A percentile compares a stretch with the other conserved stretches of the same genome.
These are phyloP conservation scores for Peromyscus leucopus DNA, from an alignment of 2,113 vertebrate species.

Conservation along the genomic window DNA sequence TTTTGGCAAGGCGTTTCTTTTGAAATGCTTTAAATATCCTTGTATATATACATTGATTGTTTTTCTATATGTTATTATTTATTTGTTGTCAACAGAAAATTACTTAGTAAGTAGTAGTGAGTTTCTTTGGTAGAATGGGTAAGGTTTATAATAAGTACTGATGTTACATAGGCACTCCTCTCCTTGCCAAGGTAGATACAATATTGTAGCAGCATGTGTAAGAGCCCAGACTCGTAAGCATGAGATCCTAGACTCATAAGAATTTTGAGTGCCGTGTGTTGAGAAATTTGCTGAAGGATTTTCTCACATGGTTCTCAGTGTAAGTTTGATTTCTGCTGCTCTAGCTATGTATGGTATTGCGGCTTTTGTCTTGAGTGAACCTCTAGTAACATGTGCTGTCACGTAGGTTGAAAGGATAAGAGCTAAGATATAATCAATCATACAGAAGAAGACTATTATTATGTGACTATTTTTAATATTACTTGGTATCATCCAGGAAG, in stretches of 20 bases:
- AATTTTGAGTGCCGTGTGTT: too few species aligned
- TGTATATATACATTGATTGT: neutral
- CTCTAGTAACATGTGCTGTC: neutral
- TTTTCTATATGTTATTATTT: neutral
- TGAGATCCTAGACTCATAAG: neutral
- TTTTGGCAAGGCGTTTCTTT: neutral
- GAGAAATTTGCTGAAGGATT: too few species aligned
- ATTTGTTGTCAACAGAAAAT: neutral
- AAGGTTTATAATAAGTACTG: neutral
- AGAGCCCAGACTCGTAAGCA: neutral
- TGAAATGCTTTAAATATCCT: neutral
- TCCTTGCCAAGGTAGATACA: neutral
- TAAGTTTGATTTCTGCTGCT: neutral
- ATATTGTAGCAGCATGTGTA: neutral
- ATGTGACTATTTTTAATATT: neutral
- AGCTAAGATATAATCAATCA: neutral
- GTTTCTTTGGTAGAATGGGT: neutral
- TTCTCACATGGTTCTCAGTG: neutral
- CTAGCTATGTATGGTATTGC: neutral
- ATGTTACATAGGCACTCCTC: neutral
- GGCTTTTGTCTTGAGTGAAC: neutral
- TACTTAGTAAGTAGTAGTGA: neutral
- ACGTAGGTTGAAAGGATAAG: neutral
- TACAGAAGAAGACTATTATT: neutral
- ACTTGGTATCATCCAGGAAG: neutral